Conservation (phyloP, 1,140 invertebrate species). For the Colletes gigas region DNA sequence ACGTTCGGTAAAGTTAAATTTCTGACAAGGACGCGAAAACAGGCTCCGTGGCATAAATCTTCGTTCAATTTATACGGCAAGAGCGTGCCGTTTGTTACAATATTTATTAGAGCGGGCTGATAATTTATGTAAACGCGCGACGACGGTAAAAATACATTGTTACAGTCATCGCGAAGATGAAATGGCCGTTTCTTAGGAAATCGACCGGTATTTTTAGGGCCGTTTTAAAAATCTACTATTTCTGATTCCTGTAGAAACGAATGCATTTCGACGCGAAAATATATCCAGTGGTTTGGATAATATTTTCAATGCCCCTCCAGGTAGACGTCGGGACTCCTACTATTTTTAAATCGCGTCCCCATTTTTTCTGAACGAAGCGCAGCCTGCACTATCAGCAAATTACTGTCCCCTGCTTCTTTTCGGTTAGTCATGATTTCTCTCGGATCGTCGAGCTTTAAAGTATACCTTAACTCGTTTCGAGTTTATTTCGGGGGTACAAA, state of each 20-base stretch:
- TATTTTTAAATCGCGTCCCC: slow-evolving; percentile 51
- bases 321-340: slow-evolving; percentile 22
- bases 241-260: not conserved
- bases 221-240: slow-evolving; percentile 17
- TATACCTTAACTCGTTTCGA: not conserved
- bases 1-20: too few relatives aligned
- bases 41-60: too few relatives aligned
- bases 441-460: not conserved
- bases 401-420: not conserved
- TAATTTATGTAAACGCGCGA: slow-evolving; percentile 10
- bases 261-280: slow-evolving; percentile 7
- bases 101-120: not conserved
- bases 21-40: too few relatives aligned
- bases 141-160: not conserved
- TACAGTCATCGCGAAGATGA: not conserved
- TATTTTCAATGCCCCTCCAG: slow-evolving; percentile 36
- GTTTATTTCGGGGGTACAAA: not conserved
- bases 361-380: slow-evolving; percentile 31
- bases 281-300: slow-evolving; percentile 23
- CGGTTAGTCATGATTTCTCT: not conserved
- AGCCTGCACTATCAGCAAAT: slow-evolving; percentile 23
- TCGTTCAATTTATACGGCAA: too few relatives aligned
- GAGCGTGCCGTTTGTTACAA: not conserved
- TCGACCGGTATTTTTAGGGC: slow-evolving; percentile 19
- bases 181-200: slow-evolving; percentile 3